Percentiles rank a stretch among this genome's conserved stretches.
phyloP scores from a whole-genome alignment of 2,113 vertebrate genomes.

The Perca fluviatilis region DNA sequence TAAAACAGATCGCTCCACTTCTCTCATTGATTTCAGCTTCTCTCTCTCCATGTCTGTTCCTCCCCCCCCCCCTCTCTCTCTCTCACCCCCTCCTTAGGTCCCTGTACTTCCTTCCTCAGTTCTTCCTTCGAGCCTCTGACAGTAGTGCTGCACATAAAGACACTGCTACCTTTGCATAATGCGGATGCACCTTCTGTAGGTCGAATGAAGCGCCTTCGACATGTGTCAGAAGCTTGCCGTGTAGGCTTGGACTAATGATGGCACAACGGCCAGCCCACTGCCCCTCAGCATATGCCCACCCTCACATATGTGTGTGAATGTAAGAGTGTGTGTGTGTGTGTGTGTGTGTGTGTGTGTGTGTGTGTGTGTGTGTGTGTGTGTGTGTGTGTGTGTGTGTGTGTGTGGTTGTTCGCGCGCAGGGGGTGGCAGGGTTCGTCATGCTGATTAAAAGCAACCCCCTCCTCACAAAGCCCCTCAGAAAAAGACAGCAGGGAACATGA shows the following conservation, averaged over 20 bases:
- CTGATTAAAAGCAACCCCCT: slow-evolving; percentile 84
- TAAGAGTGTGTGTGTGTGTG: not conserved
- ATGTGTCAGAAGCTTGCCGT: slow-evolving; percentile 86
- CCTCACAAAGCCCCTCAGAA: slow-evolving; percentile 79
- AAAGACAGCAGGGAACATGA: slow-evolving; percentile 84
- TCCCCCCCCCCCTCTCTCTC: slow-evolving; percentile 10
- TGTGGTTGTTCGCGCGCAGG: slow-evolving; percentile 33
- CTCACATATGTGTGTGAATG: slow-evolving; percentile 52
- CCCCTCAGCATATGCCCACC: slow-evolving; percentile 84
- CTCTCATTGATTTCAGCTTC: slow-evolving; percentile 63
- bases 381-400: slow-evolving; percentile 9
- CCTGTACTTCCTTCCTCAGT: slow-evolving; percentile 66
- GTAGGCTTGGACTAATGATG: slow-evolving; percentile 87
- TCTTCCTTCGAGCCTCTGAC: slow-evolving; percentile 79
- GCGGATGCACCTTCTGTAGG: slow-evolving; percentile 84
- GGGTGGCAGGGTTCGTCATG: slow-evolving; percentile 81
- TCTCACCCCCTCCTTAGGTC: slow-evolving; percentile 26
- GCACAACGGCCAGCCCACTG: slow-evolving; percentile 85
- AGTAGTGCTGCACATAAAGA: slow-evolving; percentile 82
- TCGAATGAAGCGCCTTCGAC: slow-evolving; percentile 83
- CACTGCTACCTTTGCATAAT: slow-evolving; percentile 86
- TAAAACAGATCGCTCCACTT: slow-evolving; percentile 53
- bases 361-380: slow-evolving; percentile 12
- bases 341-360: slow-evolving; percentile 11
- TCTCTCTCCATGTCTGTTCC: slow-evolving; percentile 49